A percentile compares a stretch with the other conserved stretches of the same genome.
phyloP scores from a whole-genome alignment of 1,140 invertebrate species.

The Halyomorpha halys region DNA sequence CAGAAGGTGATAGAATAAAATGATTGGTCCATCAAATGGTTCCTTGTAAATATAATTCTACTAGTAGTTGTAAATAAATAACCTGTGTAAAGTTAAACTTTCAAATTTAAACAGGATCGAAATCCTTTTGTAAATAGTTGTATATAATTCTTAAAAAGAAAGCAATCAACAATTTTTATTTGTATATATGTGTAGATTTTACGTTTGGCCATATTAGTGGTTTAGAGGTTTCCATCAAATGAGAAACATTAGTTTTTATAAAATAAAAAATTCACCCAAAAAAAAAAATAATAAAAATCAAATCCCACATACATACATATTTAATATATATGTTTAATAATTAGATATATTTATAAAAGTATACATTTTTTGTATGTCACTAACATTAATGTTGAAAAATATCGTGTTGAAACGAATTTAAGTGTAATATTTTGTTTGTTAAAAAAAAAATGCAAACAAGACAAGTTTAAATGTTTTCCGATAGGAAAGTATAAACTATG shows the following conservation, averaged over 20 bases:
- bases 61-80: constrained; percentile 13
- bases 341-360: too few relatives aligned
- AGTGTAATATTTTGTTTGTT: too few relatives aligned
- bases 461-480: too few relatives aligned
- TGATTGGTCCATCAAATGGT: constrained; percentile 8
- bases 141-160: constrained; percentile 2
- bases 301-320: too few relatives aligned
- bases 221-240: constrained; percentile 10
- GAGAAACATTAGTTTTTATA: constrained; percentile 17
- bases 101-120: constrained; percentile 1
- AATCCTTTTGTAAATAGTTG: constrained; percentile 15
- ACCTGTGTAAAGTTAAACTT: constrained; percentile 5
- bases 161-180: neutral
- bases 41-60: constrained; percentile 11
- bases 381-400: too few relatives aligned
- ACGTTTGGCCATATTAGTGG: neutral
- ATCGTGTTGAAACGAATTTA: too few relatives aligned
- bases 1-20: constrained; percentile 7
- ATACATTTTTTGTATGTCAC: too few relatives aligned
- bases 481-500: too few relatives aligned
- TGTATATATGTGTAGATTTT: constrained; percentile 2
- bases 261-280: neutral
- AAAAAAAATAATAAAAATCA: too few relatives aligned
- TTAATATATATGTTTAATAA: too few relatives aligned
- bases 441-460: too few relatives aligned